A percentile compares a stretch with the other conserved stretches of the same genome.
phyloP scores from a whole-genome alignment of 2,113 vertebrate species.

The Hepsetus odoe region DNA sequence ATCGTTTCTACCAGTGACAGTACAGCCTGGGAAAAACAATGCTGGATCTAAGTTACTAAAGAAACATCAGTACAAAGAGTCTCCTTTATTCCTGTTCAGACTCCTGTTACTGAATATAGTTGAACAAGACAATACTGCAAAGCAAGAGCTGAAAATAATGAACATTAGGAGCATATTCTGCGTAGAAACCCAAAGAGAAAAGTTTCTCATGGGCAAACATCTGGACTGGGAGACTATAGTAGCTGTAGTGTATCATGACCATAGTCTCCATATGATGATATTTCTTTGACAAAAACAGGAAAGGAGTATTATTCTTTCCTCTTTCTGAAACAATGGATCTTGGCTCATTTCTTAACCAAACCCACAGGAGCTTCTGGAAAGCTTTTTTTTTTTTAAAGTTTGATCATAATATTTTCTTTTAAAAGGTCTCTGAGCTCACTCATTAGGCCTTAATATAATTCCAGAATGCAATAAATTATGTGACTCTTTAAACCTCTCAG shows the following conservation, averaged over 20 bases:
- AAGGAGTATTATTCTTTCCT: slow-evolving; percentile 37
- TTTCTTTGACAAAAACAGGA: slow-evolving; percentile 38
- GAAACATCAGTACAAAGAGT: background rate
- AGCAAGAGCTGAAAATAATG: background rate
- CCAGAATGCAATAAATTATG: too few species aligned
- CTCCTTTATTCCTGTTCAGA: background rate
- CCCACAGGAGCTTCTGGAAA: slow-evolving; percentile 18
- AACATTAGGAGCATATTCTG: background rate
- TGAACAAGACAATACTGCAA: background rate
- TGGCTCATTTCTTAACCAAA: slow-evolving; percentile 18
- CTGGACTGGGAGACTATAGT: background rate
- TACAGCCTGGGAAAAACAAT: background rate
- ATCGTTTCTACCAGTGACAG: background rate
- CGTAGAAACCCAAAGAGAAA: background rate
- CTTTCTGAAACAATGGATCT: slow-evolving; percentile 31
- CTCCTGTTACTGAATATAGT: background rate
- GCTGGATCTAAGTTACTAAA: background rate
- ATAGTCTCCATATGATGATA: slow-evolving; percentile 19
- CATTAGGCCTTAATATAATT: too few species aligned
- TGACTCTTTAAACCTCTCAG: too few species aligned
- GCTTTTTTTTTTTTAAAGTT: background rate
- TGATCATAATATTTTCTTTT: background rate
- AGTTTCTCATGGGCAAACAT: background rate
- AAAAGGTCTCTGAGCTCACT: background rate
- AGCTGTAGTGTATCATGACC: background rate